These are phyloP conservation scores for Drosophila busckii DNA, from an alignment of 1,140 invertebrate species.

Conservation along the genomic window DNA sequence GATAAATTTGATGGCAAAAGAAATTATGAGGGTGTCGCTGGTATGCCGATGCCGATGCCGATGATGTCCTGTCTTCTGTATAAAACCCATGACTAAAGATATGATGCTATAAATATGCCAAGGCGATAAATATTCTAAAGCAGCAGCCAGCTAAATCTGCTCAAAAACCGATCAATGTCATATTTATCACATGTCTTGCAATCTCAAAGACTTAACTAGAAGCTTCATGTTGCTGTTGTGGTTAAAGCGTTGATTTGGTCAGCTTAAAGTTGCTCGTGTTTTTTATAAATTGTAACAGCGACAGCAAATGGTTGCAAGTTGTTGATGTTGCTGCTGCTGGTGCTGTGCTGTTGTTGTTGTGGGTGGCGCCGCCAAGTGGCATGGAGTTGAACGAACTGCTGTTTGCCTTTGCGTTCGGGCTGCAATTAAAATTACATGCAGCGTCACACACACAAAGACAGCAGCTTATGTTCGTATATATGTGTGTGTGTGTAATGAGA, in stretches of 20 bases:
- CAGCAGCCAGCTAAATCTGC: constrained; percentile 17
- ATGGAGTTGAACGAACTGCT: constrained; percentile 61
- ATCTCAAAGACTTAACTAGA: constrained; percentile 10
- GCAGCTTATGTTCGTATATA: not conserved
- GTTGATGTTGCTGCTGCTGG: constrained; percentile 2
- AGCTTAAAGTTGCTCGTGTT: constrained; percentile 32
- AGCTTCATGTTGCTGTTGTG: constrained; percentile 9
- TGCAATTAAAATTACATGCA: constrained; percentile 71
- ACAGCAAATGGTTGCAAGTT: constrained; percentile 11
- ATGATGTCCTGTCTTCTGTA: constrained; percentile 71
- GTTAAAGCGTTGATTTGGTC: constrained; percentile 29
- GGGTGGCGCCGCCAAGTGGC: constrained; percentile 9
- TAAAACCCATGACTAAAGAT: constrained; percentile 53
- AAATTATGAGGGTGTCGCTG: constrained; percentile 70
- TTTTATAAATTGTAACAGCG: constrained; percentile 47
- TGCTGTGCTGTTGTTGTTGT: constrained; percentile 11
- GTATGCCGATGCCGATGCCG: constrained; percentile 23
- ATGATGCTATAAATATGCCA: constrained; percentile 70
- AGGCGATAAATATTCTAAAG: constrained; percentile 60
- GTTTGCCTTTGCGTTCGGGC: constrained; percentile 49
- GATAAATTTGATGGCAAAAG: constrained; percentile 70
- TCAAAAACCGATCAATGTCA: constrained; percentile 77
- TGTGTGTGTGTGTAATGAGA: not conserved
- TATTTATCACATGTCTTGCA: constrained; percentile 66
- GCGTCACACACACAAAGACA: constrained; percentile 47